Evolutionary conservation across 2,888 invertebrate species (phyloP).

Genomic region (Tetanocera ferruginea): DNA sequence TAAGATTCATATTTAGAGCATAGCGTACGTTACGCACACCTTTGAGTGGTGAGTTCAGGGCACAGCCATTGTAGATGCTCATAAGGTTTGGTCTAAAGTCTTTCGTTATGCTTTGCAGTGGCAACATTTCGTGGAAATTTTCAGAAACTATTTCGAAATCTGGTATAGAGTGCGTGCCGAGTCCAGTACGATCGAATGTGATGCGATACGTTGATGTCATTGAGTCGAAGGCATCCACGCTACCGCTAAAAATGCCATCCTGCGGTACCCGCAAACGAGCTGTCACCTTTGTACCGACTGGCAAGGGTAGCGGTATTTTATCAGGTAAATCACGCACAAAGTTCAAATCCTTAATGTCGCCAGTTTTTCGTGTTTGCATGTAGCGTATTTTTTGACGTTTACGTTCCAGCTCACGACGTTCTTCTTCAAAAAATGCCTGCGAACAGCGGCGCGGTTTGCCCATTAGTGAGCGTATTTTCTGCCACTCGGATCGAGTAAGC

Average conservation of each 20-base stretch:
- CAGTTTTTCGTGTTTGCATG: constrained; percentile 91
- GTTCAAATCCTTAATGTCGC: constrained; percentile 78
- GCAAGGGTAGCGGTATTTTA: constrained; percentile 94
- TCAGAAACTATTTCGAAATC: constrained; percentile 97
- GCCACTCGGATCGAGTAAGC: constrained; percentile 93
- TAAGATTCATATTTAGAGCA: constrained; percentile 62
- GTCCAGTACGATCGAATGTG: constrained; percentile 90
- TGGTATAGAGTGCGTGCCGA: constrained; percentile 95
- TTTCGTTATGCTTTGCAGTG: constrained; percentile 85
- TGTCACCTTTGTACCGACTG: constrained; percentile 91
- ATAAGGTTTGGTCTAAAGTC: constrained; percentile 79
- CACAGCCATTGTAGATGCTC: constrained; percentile 54
- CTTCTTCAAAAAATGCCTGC: constrained; percentile 95
- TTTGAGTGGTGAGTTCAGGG: constrained; percentile 66
- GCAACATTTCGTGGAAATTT: constrained; percentile 91
- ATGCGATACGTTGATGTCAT: constrained; percentile 94
- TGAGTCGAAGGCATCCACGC: constrained; percentile 95
- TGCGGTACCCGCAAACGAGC: constrained; percentile 92
- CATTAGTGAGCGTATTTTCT: constrained; percentile 94
- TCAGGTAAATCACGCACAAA: constrained; percentile 90
- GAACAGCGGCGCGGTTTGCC: constrained; percentile 97
- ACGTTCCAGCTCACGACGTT: constrained; percentile 88
- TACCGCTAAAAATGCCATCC: constrained; percentile 94
- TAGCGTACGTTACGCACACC: constrained; percentile 51
- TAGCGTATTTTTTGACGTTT: constrained; percentile 93